Evolutionary conservation across 1,140 invertebrate genomes (phyloP).

Genomic region (Chrysomallon squamiferum): DNA sequence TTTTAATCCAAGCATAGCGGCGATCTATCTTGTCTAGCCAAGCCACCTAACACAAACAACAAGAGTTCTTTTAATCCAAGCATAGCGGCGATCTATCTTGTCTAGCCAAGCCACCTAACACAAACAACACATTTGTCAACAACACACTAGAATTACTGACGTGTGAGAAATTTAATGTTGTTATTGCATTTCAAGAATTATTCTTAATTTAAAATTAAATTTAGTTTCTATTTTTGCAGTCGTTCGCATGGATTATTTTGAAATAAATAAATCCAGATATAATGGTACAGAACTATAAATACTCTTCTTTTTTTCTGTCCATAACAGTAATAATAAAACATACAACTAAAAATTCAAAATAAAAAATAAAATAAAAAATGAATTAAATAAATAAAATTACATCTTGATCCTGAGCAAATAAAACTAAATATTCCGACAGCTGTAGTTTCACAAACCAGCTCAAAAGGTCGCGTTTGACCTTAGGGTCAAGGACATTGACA

Average conservation of each 20-base stretch:
- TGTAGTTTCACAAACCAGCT: conserved; percentile 92
- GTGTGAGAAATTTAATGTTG: background rate
- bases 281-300: too few species aligned
- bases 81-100: conserved; percentile 92
- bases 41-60: conserved; percentile 94
- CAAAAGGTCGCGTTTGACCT: conserved; percentile 87
- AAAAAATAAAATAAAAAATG: too few species aligned
- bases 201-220: background rate
- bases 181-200: background rate
- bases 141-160: background rate
- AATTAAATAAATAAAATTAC: too few species aligned
- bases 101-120: conserved; percentile 86
- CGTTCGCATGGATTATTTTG: too few species aligned
- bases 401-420: conserved; percentile 95
- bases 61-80: conserved; percentile 97
- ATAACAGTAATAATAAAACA: too few species aligned
- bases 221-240: too few species aligned
- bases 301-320: too few species aligned
- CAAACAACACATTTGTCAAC: too few species aligned
- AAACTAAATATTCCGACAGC: conserved; percentile 89
- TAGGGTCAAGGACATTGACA: conserved; percentile 87
- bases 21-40: conserved; percentile 91
- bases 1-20: conserved; percentile 96
- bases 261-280: too few species aligned
- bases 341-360: too few species aligned